Evolutionary conservation across 1,140 invertebrate species (phyloP).

Genomic region (Lordiphosa mommai): DNA sequence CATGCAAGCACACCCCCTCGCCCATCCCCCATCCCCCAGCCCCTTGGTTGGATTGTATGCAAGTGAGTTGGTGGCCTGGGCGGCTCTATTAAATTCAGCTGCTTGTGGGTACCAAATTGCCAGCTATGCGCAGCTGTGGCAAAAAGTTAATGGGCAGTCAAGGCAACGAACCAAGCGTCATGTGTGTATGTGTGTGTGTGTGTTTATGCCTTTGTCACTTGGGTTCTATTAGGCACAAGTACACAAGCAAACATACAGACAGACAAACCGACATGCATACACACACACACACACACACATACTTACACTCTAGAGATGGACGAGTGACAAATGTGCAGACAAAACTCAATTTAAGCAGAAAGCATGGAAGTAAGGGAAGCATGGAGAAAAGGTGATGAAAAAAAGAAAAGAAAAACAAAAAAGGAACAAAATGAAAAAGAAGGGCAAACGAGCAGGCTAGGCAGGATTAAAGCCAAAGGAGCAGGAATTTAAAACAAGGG

Average conservation of each 20-base stretch:
- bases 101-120: slow-evolving; percentile 50
- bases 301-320: background rate
- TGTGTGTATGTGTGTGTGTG: slow-evolving; percentile 4
- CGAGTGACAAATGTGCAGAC: slow-evolving; percentile 57
- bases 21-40: too few species aligned
- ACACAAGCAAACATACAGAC: slow-evolving; percentile 48
- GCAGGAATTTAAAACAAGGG: too few species aligned
- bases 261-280: slow-evolving; percentile 6
- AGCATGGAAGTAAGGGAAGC: background rate
- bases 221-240: slow-evolving; percentile 69
- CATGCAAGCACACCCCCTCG: background rate
- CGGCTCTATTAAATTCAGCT: slow-evolving; percentile 66
- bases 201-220: slow-evolving; percentile 29
- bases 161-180: slow-evolving; percentile 17
- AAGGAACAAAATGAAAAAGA: too few species aligned
- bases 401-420: too few species aligned
- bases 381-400: too few species aligned
- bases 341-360: slow-evolving; percentile 64
- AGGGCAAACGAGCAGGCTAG: too few species aligned
- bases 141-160: slow-evolving; percentile 60
- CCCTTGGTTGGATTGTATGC: slow-evolving; percentile 19
- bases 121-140: slow-evolving; percentile 36
- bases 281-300: background rate
- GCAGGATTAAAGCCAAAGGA: too few species aligned
- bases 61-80: slow-evolving; percentile 44